Evolutionary conservation across 2,888 invertebrate species (phyloP).

Genomic region (Morpho deidamia): DNA sequence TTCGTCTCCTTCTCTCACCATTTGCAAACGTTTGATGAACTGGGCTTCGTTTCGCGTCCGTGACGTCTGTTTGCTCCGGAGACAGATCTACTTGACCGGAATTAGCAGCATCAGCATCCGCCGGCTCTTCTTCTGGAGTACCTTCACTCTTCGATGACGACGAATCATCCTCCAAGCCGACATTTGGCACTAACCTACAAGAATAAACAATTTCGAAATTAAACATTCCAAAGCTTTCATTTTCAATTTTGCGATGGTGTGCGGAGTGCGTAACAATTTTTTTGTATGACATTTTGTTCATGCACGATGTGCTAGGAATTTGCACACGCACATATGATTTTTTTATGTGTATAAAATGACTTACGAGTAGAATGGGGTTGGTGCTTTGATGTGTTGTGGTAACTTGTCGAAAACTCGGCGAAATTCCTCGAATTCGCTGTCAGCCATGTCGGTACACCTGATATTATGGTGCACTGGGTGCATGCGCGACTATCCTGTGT

Average conservation of each 20-base stretch:
- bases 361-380: slow-evolving; percentile 94
- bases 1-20: slow-evolving; percentile 85
- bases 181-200: slow-evolving; percentile 88
- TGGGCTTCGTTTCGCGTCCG: slow-evolving; percentile 53
- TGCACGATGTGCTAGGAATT: too few relatives aligned
- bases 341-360: slow-evolving; percentile 50
- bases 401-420: slow-evolving; percentile 90
- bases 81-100: slow-evolving; percentile 35
- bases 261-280: slow-evolving; percentile 3
- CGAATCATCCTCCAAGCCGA: slow-evolving; percentile 88
- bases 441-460: slow-evolving; percentile 91
- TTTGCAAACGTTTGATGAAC: slow-evolving; percentile 57
- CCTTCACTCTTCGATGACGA: slow-evolving; percentile 87
- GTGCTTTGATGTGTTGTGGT: slow-evolving; percentile 87
- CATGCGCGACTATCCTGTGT: slow-evolving; percentile 52
- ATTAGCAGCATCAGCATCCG: slow-evolving; percentile 65
- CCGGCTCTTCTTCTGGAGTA: slow-evolving; percentile 82
- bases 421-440: slow-evolving; percentile 96
- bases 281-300: slow-evolving; percentile 30
- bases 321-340: not conserved
- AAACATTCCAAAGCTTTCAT: too few relatives aligned
- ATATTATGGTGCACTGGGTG: slow-evolving; percentile 75
- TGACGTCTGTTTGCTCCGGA: slow-evolving; percentile 45
- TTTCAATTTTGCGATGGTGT: too few relatives aligned
- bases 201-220: too few relatives aligned